Conservation (phyloP, 2,797 vertebrate genomes). For the Scomberomorus guttatus region DNA sequence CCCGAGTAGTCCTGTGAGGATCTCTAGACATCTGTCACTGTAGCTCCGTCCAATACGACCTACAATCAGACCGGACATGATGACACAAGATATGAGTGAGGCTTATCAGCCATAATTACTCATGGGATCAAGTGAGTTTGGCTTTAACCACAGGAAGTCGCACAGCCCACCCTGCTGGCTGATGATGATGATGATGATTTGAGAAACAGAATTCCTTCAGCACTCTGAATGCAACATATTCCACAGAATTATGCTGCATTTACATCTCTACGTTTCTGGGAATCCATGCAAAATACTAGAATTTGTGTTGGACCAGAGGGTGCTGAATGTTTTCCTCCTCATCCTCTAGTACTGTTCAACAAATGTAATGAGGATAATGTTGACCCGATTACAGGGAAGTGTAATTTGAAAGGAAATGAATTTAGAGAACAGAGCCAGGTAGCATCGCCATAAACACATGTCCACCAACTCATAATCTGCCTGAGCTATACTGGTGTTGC, state of each 20-base stretch:
- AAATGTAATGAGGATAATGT: too few relatives aligned
- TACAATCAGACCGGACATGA: conserved; percentile 61
- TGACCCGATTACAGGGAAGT: background rate
- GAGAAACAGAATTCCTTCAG: too few relatives aligned
- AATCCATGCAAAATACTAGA: background rate
- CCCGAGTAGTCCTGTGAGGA: conserved; percentile 91
- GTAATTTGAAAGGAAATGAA: background rate
- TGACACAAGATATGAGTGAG: background rate
- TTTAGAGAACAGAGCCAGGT: background rate
- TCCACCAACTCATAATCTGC: background rate
- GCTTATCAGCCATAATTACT: background rate
- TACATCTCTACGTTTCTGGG: too few relatives aligned
- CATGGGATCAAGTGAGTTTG: too few relatives aligned
- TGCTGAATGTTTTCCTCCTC: background rate
- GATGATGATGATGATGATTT: background rate
- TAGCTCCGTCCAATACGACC: conserved; percentile 94
- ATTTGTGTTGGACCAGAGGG: background rate
- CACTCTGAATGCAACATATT: background rate
- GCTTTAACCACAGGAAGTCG: background rate
- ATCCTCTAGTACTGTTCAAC: background rate
- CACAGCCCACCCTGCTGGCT: background rate
- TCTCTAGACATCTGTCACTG: conserved; percentile 91
- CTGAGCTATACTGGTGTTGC: background rate
- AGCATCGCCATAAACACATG: background rate
- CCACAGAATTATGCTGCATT: too few relatives aligned